Evolutionary conservation across 2,797 vertebrate species (phyloP).

Genomic region (Tangara arthus): DNA sequence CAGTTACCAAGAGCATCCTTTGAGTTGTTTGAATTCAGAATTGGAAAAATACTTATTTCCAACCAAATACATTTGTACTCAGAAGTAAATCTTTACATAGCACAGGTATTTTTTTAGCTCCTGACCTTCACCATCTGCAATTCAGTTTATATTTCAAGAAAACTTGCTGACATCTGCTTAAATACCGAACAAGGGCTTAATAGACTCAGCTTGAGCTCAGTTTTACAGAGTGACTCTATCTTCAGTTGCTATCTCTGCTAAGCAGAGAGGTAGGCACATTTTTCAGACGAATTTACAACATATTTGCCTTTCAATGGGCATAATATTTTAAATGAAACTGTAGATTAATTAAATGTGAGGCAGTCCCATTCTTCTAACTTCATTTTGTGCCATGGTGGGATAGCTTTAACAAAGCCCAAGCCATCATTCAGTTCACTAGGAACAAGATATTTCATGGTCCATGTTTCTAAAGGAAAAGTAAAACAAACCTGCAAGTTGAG

Average conservation of each 20-base stretch:
- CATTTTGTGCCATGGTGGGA: not conserved
- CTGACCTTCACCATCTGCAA: constrained; percentile 11
- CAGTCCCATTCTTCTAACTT: not conserved
- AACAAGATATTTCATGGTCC: rapidly evolving
- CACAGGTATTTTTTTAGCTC: not conserved
- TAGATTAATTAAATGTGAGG: not conserved
- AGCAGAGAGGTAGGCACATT: not conserved
- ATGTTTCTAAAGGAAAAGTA: not conserved
- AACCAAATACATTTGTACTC: not conserved
- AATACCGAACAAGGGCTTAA: not conserved
- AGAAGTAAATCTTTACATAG: constrained; percentile 20
- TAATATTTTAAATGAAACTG: not conserved
- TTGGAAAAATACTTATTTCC: not conserved
- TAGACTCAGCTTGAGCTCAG: not conserved
- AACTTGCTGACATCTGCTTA: not conserved
- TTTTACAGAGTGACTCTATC: not conserved
- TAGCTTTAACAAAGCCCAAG: not conserved
- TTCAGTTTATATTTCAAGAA: constrained; percentile 7
- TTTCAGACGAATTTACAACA: not conserved
- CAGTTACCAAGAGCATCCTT: not conserved
- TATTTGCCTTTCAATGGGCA: not conserved
- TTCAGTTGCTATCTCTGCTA: not conserved
- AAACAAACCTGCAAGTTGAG: not conserved
- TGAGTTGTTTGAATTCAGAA: not conserved
- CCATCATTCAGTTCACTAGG: not conserved